phyloP scores from a whole-genome alignment of 2,797 vertebrate species.

The Synanceia verrucosa region DNA sequence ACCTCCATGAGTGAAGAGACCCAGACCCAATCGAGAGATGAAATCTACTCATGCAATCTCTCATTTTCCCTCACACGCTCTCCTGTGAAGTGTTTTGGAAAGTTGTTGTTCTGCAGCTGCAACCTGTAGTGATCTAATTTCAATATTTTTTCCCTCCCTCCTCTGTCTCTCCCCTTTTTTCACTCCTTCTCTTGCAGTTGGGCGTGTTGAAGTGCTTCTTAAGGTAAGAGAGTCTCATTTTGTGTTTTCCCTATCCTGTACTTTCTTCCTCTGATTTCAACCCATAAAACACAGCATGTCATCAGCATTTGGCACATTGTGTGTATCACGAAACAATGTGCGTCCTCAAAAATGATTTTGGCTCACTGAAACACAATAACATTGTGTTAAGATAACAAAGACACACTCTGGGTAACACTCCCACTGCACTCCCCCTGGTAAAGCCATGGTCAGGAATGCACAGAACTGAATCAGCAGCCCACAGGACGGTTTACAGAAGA shows the following conservation, averaged over 20 bases:
- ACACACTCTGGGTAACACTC: conserved; percentile 54
- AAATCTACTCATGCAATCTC: conserved; percentile 18
- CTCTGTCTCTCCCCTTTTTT: background rate
- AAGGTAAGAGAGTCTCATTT: conserved; percentile 71
- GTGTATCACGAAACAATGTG: conserved; percentile 63
- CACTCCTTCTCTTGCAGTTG: conserved; percentile 57
- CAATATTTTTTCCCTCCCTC: background rate
- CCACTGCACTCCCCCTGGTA: conserved; percentile 46
- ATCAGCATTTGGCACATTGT: conserved; percentile 54
- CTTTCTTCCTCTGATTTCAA: conserved; percentile 54
- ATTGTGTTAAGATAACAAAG: conserved; percentile 67
- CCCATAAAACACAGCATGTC: conserved; percentile 59
- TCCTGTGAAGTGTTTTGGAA: conserved; percentile 36
- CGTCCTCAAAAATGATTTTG: conserved; percentile 61
- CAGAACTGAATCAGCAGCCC: conserved; percentile 18
- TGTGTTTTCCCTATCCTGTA: conserved; percentile 31
- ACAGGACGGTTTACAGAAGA: background rate
- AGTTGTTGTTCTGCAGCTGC: conserved; percentile 42
- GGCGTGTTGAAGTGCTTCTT: conserved; percentile 63
- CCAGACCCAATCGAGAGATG: conserved; percentile 9
- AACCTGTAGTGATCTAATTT: conserved; percentile 50
- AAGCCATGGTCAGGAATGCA: conserved; percentile 35
- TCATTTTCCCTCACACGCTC: conserved; percentile 7
- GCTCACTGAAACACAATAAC: conserved; percentile 61
- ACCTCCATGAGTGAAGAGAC: background rate